Percentiles rank a stretch among this genome's conserved stretches.
Conservation (phyloP, 1,140 invertebrate genomes). For the Battus philenor region DNA sequence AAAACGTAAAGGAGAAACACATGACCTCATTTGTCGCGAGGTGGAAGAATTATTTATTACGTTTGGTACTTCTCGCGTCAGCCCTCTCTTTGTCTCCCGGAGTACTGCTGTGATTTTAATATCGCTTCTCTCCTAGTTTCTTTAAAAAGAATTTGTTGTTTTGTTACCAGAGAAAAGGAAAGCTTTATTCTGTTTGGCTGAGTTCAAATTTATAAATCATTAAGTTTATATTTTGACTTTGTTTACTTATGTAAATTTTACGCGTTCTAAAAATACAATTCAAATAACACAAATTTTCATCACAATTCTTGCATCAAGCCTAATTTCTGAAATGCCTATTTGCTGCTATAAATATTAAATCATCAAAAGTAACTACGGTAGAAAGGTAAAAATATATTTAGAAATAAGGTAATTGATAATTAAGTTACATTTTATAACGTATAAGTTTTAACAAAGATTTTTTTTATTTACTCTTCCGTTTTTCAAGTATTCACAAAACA, state of each 20-base stretch:
- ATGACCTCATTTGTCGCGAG: conserved; percentile 72
- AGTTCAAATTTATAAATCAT: conserved; percentile 17
- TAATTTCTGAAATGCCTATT: too few relatives aligned
- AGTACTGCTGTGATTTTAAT: conserved; percentile 52
- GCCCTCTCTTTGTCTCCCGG: conserved; percentile 50
- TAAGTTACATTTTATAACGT: too few relatives aligned
- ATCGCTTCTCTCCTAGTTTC: conserved; percentile 30
- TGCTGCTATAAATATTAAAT: too few relatives aligned
- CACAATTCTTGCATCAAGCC: too few relatives aligned
- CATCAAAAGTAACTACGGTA: neutral
- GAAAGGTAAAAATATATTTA: too few relatives aligned
- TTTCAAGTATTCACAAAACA: conserved; percentile 7
- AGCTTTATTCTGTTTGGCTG: conserved; percentile 20
- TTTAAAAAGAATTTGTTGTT: conserved; percentile 36
- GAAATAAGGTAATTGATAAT: too few relatives aligned
- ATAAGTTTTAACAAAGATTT: too few relatives aligned
- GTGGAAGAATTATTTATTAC: conserved; percentile 70
- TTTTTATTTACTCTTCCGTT: too few relatives aligned
- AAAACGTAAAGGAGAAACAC: conserved; percentile 71
- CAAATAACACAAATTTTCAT: too few relatives aligned
- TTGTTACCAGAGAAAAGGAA: conserved; percentile 17
- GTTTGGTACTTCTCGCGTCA: conserved; percentile 62
- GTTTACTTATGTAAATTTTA: too few relatives aligned
- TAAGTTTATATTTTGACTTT: too few relatives aligned
- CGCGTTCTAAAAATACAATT: too few relatives aligned